Base-by-base conservation (phyloP, 1,140 invertebrate genomes). In the Plectrocnemia conspersa region DNA sequence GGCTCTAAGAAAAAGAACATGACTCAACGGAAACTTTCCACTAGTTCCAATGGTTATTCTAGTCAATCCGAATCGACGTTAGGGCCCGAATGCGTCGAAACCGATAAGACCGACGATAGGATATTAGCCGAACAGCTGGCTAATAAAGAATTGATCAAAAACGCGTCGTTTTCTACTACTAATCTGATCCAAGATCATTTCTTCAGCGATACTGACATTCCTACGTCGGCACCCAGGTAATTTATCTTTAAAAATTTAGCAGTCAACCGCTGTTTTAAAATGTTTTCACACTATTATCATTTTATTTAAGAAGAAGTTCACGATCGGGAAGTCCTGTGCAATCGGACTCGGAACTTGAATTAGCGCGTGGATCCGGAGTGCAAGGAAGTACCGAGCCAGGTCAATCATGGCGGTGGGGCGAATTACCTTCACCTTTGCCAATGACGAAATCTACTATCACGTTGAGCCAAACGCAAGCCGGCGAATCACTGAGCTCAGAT, bases 401-500 rank as follows among this genome's bases (percentile, higher is more conserved):
- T 5, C 83, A 88, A 68, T 89, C 82, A 52, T 99, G 97, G 97
- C 84, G 89, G 61, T 99, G 97, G 97, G 97, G 97, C 21, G 91
- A 98, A 68, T 75, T 98, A 38, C 97, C 96, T 0, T 85, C 74
- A 71, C 77, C 65, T 57, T 77, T 63, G 5, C 63, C 67, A 5
- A 62, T 66, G 11, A 21, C 4, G 27, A 49, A 18, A 36, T 44
- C 45, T 22, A 53, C 24, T 22, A 64, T 56, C 2, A 48, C 16
- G 24, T 32, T 59, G 29, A 68, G 54, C 38, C 63, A 56, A 49
- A 52, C 61, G 32, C 65, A 62, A 23, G 64, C 67, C 21, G 11
- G 47, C 29, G 44, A 47, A 40, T 53, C 50, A 11, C n/a, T 52
- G 13, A 47, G 50, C 19, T 45, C 58, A 24, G 48, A 56, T 25